These are phyloP conservation scores for Clarias magur DNA, from an alignment of 2,113 vertebrate species.

Conservation along the genomic window DNA sequence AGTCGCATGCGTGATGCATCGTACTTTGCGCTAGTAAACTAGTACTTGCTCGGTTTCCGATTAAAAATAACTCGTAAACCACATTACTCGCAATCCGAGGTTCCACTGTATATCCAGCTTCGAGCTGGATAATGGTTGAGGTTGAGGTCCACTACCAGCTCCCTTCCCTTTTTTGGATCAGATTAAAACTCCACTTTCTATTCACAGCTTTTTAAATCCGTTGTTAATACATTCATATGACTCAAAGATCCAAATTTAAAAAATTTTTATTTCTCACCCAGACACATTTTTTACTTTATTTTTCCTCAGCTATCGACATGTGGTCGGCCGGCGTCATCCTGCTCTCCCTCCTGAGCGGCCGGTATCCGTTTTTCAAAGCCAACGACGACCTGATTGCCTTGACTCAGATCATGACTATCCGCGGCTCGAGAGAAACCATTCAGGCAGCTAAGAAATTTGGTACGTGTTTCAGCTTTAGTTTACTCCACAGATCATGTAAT, in stretches of 20 bases:
- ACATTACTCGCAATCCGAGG: too few relatives aligned
- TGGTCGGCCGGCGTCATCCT: conserved; percentile 96
- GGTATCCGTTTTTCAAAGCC: conserved; percentile 98
- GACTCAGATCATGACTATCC: conserved; percentile 94
- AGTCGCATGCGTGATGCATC: too few relatives aligned
- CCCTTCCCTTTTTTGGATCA: too few relatives aligned
- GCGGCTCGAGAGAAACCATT: conserved; percentile 90
- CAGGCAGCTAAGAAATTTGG: conserved; percentile 89
- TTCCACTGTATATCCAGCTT: too few relatives aligned
- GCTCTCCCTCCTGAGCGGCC: conserved; percentile 91
- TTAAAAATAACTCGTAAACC: too few relatives aligned
- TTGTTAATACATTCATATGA: background rate
- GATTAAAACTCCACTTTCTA: too few relatives aligned
- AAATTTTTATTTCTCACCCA: background rate
- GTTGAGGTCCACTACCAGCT: too few relatives aligned
- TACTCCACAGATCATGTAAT: too few relatives aligned
- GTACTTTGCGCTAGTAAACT: too few relatives aligned
- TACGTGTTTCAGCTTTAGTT: conserved; percentile 60
- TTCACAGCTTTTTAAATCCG: background rate
- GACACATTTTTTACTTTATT: background rate
- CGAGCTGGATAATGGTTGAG: too few relatives aligned
- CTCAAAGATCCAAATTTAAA: background rate
- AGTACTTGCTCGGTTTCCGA: too few relatives aligned
- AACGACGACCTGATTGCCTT: conserved; percentile 93
- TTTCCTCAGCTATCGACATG: conserved; percentile 88